phyloP scores from a whole-genome alignment of 2,113 vertebrate species.

The Oreochromis tanganicae region DNA sequence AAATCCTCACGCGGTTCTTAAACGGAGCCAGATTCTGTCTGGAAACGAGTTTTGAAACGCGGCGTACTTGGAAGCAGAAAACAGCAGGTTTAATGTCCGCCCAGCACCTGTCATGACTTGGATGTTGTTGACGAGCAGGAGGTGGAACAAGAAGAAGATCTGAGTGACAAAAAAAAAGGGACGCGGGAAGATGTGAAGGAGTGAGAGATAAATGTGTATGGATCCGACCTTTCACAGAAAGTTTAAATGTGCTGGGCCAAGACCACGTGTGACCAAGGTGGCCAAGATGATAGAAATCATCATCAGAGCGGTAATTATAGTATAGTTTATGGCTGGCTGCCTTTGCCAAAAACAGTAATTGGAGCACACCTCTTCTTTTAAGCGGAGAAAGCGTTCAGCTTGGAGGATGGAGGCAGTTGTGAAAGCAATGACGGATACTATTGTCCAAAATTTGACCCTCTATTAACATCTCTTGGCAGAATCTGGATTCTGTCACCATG shows the following conservation, averaged over 20 bases:
- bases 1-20: not conserved
- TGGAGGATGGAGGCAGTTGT: slow-evolving; percentile 79
- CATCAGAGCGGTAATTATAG: slow-evolving; percentile 50
- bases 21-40: slow-evolving; percentile 5
- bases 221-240: slow-evolving; percentile 18
- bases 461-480: slow-evolving; percentile 91
- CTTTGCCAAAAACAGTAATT: slow-evolving; percentile 80
- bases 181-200: not conserved
- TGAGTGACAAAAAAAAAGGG: not conserved
- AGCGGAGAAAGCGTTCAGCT: slow-evolving; percentile 76
- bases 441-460: slow-evolving; percentile 88
- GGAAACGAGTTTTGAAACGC: slow-evolving; percentile 32
- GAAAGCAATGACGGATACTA: slow-evolving; percentile 88
- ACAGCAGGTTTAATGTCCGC: slow-evolving; percentile 47
- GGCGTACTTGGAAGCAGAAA: slow-evolving; percentile 11
- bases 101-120: slow-evolving; percentile 44
- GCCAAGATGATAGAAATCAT: slow-evolving; percentile 42
- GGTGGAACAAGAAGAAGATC: not conserved
- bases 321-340: slow-evolving; percentile 66
- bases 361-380: slow-evolving; percentile 81
- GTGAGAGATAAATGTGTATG: slow-evolving; percentile 13
- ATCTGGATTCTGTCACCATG: slow-evolving; percentile 86
- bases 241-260: slow-evolving; percentile 42
- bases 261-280: slow-evolving; percentile 40
- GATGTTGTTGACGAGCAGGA: slow-evolving; percentile 8